A percentile compares a stretch with the other conserved stretches of the same genome.
phyloP scores from a whole-genome alignment of 2,113 vertebrate genomes.

The Ploceus nigricollis region DNA sequence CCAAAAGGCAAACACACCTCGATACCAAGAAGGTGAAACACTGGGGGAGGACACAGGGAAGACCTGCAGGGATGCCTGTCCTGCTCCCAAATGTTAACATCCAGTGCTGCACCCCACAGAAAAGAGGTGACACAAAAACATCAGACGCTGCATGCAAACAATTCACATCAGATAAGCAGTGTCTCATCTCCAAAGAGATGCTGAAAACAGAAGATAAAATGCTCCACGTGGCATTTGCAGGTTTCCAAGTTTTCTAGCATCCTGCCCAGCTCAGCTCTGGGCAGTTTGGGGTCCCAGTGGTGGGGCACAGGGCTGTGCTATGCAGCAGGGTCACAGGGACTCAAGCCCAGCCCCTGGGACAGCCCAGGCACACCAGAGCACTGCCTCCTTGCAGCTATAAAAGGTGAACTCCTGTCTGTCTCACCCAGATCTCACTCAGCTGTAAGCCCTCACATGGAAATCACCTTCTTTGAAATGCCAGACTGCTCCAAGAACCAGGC shows the following conservation, averaged over 20 bases:
- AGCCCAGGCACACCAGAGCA: neutral
- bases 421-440: neutral
- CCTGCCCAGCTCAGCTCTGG: neutral
- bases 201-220: neutral
- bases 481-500: neutral
- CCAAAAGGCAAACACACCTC: neutral
- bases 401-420: neutral
- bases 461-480: neutral
- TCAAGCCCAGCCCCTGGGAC: accelerated
- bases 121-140: neutral
- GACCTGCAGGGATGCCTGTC: neutral
- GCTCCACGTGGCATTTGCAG: accelerated
- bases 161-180: accelerated
- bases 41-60: neutral
- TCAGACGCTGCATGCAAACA: neutral
- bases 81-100: neutral
- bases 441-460: neutral
- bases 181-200: neutral
- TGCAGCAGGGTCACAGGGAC: accelerated
- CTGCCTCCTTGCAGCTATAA: neutral
- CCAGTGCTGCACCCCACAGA: neutral
- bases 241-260: neutral
- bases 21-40: neutral
- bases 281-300: accelerated
- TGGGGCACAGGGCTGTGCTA: neutral